A percentile compares a stretch with the other conserved stretches of the same genome.
Conservation (phyloP, 1,140 invertebrate species). For the Venustaconcha ellipsiformis region DNA sequence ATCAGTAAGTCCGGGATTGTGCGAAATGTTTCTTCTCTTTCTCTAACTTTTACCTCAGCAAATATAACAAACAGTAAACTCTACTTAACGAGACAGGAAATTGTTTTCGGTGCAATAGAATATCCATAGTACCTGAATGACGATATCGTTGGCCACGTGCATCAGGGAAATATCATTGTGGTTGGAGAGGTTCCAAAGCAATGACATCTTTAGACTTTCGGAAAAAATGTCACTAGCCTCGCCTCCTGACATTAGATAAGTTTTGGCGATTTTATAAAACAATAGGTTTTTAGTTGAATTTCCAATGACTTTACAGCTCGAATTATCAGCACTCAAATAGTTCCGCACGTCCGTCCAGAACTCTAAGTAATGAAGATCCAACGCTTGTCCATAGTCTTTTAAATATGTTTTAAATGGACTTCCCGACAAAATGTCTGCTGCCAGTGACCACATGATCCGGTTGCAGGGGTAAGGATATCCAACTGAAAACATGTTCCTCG, state of each 20-base stretch:
- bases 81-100: no score
- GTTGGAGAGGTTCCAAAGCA: slow-evolving; percentile 19
- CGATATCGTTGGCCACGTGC: slow-evolving; percentile 36
- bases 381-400: not conserved
- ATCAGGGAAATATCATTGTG: slow-evolving; percentile 30
- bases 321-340: slow-evolving; percentile 38
- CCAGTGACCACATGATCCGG: slow-evolving; percentile 34
- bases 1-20: no score
- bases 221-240: slow-evolving; percentile 34
- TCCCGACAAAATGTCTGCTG: slow-evolving; percentile 36
- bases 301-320: slow-evolving; percentile 15
- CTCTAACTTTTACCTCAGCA: no score
- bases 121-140: slow-evolving; percentile 16
- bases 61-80: no score
- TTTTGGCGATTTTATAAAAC: slow-evolving; percentile 16
- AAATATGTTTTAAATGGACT: slow-evolving; percentile 31
- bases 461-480: slow-evolving; percentile 15
- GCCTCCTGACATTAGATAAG: slow-evolving; percentile 24
- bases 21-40: no score
- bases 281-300: not conserved
- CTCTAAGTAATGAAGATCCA: slow-evolving; percentile 27
- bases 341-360: slow-evolving; percentile 44
- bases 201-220: slow-evolving; percentile 35
- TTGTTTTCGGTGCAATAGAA: not conserved
- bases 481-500: slow-evolving; percentile 8